Percentiles rank a stretch among this genome's conserved stretches.
Conservation (phyloP, 2,888 invertebrate species). For the Gymnoscelis rufifasciata region DNA sequence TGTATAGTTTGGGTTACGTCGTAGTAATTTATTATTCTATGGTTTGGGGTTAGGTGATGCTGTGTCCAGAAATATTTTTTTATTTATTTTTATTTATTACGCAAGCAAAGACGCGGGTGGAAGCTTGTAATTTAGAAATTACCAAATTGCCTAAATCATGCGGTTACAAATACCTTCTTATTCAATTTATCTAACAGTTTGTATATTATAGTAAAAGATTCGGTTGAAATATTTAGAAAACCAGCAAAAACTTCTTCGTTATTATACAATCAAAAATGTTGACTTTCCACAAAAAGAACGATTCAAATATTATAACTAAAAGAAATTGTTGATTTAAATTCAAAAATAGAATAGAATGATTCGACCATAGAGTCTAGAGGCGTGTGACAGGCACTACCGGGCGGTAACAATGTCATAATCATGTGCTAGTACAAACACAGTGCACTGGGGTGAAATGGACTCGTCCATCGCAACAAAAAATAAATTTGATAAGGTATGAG, state of each 20-base stretch:
- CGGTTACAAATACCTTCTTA: not conserved
- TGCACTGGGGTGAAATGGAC: conserved; percentile 8
- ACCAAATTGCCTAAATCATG: no score
- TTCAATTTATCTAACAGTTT: no score
- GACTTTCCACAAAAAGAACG: conserved; percentile 2
- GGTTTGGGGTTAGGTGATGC: no score
- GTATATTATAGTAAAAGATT: no score
- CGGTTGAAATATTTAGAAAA: not conserved
- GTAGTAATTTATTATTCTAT: no score
- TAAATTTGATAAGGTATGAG: no score
- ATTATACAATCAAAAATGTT: conserved; percentile 2
- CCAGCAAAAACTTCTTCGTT: not conserved
- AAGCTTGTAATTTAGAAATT: not conserved
- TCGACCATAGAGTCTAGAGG: conserved; percentile 9
- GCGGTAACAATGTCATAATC: conserved; percentile 23
- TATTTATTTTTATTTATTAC: no score
- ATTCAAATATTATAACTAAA: not conserved
- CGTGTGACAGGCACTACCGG: conserved; percentile 19
- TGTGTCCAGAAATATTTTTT: no score
- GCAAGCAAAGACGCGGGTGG: no score
- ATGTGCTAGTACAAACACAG: conserved; percentile 13
- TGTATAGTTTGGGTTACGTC: no score
- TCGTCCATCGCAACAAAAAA: no score
- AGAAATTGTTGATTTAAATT: conserved; percentile 3
- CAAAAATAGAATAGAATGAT: conserved; percentile 8